phyloP scores from a whole-genome alignment of 2,888 invertebrate species.

The Drosophila incognita region DNA sequence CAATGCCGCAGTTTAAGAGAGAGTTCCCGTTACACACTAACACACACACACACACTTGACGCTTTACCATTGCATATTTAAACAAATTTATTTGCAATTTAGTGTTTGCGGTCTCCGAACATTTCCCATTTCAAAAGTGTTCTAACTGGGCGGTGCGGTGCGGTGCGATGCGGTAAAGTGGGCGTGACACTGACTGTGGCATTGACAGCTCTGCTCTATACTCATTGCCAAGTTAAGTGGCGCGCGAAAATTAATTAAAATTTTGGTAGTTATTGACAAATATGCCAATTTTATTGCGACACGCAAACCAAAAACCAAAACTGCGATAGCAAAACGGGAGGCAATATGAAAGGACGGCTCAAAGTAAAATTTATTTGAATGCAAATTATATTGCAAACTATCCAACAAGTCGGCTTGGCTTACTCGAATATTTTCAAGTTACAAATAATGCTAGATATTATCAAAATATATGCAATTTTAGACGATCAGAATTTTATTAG shows the following conservation, averaged over 20 bases:
- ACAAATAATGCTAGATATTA: neutral
- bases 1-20: constrained; percentile 17
- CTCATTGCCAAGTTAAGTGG: constrained; percentile 68
- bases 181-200: constrained; percentile 24
- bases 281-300: constrained; percentile 64
- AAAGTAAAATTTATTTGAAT: neutral
- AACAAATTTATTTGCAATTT: constrained; percentile 78
- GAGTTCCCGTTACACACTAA: constrained; percentile 15
- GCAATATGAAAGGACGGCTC: neutral
- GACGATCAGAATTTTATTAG: neutral
- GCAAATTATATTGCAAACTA: neutral
- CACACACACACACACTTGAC: constrained; percentile 24
- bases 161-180: neutral
- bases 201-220: constrained; percentile 4
- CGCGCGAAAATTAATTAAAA: constrained; percentile 80
- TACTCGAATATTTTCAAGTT: neutral
- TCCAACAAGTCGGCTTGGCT: neutral
- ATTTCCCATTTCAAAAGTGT: constrained; percentile 39
- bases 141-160: neutral
- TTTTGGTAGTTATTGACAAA: constrained; percentile 75
- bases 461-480: no score
- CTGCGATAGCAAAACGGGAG: constrained; percentile 4
- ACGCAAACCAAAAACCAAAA: constrained; percentile 13
- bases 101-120: constrained; percentile 72
- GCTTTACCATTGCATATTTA: constrained; percentile 70